A percentile compares a stretch with the other conserved stretches of the same genome.
These are phyloP conservation scores for Sceloporus undulatus DNA, from an alignment of 2,113 vertebrate genomes.

Conservation along the genomic window DNA sequence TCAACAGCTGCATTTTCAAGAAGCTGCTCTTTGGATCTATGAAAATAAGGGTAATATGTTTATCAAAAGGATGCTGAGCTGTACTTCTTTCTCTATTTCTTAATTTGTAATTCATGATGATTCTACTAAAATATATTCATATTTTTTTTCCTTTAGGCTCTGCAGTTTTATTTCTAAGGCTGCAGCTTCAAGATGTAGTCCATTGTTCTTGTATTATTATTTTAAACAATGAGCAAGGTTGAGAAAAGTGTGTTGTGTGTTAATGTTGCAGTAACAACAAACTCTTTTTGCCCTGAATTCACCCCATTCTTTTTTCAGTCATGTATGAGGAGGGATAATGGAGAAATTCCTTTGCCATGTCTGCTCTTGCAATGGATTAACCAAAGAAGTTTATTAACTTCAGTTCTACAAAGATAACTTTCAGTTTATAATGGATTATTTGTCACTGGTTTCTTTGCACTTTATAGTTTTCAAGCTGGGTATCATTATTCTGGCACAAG, in stretches of 20 bases:
- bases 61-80: constrained; percentile 62
- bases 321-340: not conserved
- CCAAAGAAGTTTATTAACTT: not conserved
- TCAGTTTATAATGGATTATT: not conserved
- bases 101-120: constrained; percentile 65
- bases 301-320: constrained; percentile 12
- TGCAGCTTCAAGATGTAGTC: constrained; percentile 42
- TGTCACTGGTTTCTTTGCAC: not conserved
- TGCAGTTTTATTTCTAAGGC: constrained; percentile 43
- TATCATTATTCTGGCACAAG: not conserved
- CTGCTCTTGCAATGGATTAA: not conserved
- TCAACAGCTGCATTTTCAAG: constrained; percentile 44
- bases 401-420: not conserved
- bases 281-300: constrained; percentile 45
- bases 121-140: constrained; percentile 54
- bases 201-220: constrained; percentile 56
- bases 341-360: not conserved
- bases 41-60: constrained; percentile 66
- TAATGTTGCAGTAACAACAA: constrained; percentile 6
- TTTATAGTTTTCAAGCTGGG: not conserved
- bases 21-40: constrained; percentile 37
- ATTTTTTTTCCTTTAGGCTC: constrained; percentile 42
- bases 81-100: constrained; percentile 59
- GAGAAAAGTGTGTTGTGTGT: constrained; percentile 47
- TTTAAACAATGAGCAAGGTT: constrained; percentile 43